These are phyloP conservation scores for Caenorhabditis latens DNA, from an alignment of 1,140 invertebrate genomes.

Conservation along the genomic window DNA sequence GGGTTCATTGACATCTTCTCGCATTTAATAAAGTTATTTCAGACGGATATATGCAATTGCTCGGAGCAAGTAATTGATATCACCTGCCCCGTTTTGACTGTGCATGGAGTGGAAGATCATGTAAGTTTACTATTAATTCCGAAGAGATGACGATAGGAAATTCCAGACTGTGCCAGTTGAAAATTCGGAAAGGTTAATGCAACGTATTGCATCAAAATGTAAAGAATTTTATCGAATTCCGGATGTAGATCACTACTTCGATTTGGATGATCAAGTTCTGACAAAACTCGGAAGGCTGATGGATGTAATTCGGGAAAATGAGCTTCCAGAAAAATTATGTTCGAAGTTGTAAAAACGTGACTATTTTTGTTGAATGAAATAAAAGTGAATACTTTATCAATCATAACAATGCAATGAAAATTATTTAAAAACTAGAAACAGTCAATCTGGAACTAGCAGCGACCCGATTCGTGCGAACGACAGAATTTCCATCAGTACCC, in stretches of 20 bases:
- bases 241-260: conserved; percentile 17
- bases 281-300: conserved; percentile 1
- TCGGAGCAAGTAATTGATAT: neutral
- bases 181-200: neutral
- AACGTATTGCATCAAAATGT: neutral
- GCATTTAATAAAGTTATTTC: neutral
- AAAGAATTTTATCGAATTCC: conserved; percentile 41
- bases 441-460: neutral
- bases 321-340: neutral
- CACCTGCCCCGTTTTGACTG: conserved; percentile 5
- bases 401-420: neutral
- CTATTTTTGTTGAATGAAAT: neutral
- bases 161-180: conserved; percentile 29
- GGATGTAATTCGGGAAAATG: conserved; percentile 8
- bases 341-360: neutral
- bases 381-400: neutral
- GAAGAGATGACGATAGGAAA: neutral
- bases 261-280: conserved; percentile 28
- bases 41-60: conserved; percentile 8
- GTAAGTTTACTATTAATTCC: neutral
- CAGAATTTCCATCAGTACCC: neutral
- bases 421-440: neutral
- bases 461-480: neutral
- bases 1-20: too few relatives aligned
- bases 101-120: conserved; percentile 20